Conservation (phyloP, 2,888 invertebrate species). For the Phyto melanocephala region DNA sequence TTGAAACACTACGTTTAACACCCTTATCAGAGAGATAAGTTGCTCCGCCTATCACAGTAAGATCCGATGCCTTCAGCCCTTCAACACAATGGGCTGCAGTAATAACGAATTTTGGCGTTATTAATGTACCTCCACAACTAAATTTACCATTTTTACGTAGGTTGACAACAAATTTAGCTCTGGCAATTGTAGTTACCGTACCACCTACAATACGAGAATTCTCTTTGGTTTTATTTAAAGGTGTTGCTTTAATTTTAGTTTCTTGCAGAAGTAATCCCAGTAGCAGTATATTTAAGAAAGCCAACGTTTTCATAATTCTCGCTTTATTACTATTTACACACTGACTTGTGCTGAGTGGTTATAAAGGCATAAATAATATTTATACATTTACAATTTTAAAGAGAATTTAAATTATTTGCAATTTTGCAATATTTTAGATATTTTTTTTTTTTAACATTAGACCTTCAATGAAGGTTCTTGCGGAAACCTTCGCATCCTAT, state of each 20-base stretch:
- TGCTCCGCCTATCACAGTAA: conserved; percentile 71
- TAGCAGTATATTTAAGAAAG: not conserved
- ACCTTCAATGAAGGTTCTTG: conserved; percentile 35
- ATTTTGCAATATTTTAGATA: not conserved
- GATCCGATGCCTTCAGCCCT: conserved; percentile 63
- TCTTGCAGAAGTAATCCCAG: not conserved
- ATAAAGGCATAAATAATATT: conserved; percentile 10
- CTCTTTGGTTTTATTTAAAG: conserved; percentile 15
- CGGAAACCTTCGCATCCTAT: not conserved
- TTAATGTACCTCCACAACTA: conserved; percentile 74
- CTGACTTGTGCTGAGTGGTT: not conserved
- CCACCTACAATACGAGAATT: conserved; percentile 68
- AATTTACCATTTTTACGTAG: conserved; percentile 68
- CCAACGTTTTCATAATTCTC: not conserved
- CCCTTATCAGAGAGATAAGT: conserved; percentile 69
- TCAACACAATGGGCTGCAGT: conserved; percentile 76
- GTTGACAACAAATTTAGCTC: conserved; percentile 71
- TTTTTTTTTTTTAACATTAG: not conserved
- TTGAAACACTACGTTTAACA: conserved; percentile 65
- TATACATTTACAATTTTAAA: not conserved
- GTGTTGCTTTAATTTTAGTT: not conserved
- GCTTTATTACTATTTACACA: not conserved
- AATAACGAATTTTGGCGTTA: conserved; percentile 71
- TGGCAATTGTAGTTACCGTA: conserved; percentile 66
- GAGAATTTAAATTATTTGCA: not conserved